These are phyloP conservation scores for Scaptomyza parva DNA, from an alignment of 2,888 invertebrate genomes.

Conservation along the genomic window DNA sequence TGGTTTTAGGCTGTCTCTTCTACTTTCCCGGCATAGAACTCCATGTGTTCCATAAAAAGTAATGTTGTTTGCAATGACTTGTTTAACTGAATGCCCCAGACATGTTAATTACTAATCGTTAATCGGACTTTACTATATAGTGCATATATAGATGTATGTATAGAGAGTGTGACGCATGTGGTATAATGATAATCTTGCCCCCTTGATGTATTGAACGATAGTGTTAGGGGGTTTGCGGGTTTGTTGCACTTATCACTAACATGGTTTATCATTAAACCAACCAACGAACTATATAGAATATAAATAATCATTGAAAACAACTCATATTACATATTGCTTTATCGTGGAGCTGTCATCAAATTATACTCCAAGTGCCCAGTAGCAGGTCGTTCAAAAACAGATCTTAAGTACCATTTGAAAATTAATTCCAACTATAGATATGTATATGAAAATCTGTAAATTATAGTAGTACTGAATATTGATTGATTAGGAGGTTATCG, in stretches of 20 bases:
- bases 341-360: conserved; percentile 37
- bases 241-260: conserved; percentile 12
- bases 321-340: conserved; percentile 14
- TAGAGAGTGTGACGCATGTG: conserved; percentile 27
- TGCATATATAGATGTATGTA: neutral
- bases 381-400: neutral
- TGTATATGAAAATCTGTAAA: no score
- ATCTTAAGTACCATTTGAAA: neutral
- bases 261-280: conserved; percentile 11
- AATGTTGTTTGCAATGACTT: conserved; percentile 22
- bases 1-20: neutral
- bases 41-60: conserved; percentile 1
- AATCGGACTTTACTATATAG: neutral
- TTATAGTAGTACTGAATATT: no score
- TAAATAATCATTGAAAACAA: conserved; percentile 15
- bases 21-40: neutral
- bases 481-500: neutral
- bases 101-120: conserved; percentile 17
- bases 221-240: neutral
- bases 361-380: neutral
- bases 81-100: conserved; percentile 13
- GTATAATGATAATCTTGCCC: conserved; percentile 10
- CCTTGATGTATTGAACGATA: conserved; percentile 4
- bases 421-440: no score
- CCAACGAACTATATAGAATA: neutral